phyloP scores from a whole-genome alignment of 2,888 invertebrate species.

The Cantharis flavilabris region DNA sequence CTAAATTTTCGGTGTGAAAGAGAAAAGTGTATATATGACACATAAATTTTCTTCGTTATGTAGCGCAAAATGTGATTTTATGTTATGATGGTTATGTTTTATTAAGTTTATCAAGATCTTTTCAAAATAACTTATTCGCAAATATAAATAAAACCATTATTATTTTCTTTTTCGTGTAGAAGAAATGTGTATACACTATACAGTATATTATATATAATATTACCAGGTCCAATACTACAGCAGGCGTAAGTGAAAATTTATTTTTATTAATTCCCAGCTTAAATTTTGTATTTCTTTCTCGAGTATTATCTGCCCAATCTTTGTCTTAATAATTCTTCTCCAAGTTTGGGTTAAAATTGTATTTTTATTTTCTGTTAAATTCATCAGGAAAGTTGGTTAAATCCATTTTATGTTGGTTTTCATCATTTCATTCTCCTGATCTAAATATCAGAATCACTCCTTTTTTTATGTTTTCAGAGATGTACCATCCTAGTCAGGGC shows the following conservation, averaged over 20 bases:
- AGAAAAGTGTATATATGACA: not conserved
- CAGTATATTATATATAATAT: too few relatives aligned
- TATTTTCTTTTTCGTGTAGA: not conserved
- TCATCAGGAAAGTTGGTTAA: too few relatives aligned
- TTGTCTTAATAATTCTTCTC: not conserved
- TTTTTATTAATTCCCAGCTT: not conserved
- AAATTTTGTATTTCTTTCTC: not conserved
- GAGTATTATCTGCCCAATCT: not conserved
- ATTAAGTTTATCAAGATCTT: not conserved
- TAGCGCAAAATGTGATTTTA: not conserved
- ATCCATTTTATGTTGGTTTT: too few relatives aligned
- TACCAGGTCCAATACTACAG: too few relatives aligned
- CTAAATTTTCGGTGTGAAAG: not conserved
- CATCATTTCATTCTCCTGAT: too few relatives aligned
- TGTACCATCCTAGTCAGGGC: too few relatives aligned
- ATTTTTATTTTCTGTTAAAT: too few relatives aligned
- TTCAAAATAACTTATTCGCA: not conserved
- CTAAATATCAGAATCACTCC: too few relatives aligned
- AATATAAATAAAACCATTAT: not conserved
- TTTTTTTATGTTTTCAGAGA: too few relatives aligned
- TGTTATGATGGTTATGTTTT: not conserved
- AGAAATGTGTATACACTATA: not conserved
- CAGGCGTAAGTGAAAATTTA: not conserved
- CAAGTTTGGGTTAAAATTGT: not conserved
- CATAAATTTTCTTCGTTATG: not conserved